A percentile compares a stretch with the other conserved stretches of the same genome.
These are phyloP conservation scores for Macrotis lagotis DNA, from an alignment of 2,113 vertebrate genomes.

Conservation along the genomic window DNA sequence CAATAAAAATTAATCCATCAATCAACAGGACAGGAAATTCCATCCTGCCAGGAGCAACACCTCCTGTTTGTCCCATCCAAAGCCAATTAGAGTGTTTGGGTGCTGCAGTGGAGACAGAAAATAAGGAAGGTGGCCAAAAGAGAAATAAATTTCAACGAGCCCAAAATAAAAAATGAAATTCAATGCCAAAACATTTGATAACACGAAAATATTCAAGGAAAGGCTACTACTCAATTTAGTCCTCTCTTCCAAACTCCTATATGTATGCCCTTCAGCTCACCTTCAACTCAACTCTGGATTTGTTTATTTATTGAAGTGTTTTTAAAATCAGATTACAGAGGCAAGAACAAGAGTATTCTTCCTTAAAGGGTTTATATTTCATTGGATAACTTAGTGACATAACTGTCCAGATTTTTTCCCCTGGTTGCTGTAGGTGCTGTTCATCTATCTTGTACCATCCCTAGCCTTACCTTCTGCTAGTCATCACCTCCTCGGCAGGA, in stretches of 20 bases:
- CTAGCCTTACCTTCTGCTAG: not conserved
- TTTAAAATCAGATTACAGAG: not conserved
- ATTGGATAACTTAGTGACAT: not conserved
- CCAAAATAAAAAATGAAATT: conserved; percentile 33
- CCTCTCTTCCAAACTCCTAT: not conserved
- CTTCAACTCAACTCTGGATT: not conserved
- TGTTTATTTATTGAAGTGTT: not conserved
- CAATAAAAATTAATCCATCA: conserved; percentile 71
- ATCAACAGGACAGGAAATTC: conserved; percentile 61
- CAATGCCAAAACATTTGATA: conserved; percentile 19
- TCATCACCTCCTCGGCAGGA: not conserved
- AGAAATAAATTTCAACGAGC: not conserved
- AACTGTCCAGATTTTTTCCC: not conserved
- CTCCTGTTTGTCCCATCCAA: conserved; percentile 64
- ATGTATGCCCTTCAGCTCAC: not conserved
- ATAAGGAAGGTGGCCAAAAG: conserved; percentile 40
- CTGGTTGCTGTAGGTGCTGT: not conserved
- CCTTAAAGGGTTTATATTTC: not conserved
- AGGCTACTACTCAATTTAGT: conserved; percentile 8
- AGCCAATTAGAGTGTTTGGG: conserved; percentile 43
- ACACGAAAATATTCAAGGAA: conserved; percentile 5
- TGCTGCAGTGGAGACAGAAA: conserved; percentile 43
- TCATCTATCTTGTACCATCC: not conserved
- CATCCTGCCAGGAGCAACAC: conserved; percentile 52
- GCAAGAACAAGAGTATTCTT: not conserved